Percentiles rank a stretch among this genome's conserved stretches.
Conservation (phyloP, 2,888 invertebrate genomes). For the Keiferia lycopersicella region DNA sequence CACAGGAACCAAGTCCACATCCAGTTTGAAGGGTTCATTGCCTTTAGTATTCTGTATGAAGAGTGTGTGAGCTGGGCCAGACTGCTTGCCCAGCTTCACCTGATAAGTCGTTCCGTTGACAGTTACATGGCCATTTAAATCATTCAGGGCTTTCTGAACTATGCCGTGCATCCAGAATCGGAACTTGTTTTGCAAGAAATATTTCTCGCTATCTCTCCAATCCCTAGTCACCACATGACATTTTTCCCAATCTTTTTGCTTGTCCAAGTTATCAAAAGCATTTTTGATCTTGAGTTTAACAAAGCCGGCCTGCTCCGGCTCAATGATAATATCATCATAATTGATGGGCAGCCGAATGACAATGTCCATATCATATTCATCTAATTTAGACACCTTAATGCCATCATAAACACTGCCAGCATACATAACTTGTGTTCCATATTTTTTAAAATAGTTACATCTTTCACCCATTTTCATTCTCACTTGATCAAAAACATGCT, state of each 20-base stretch:
- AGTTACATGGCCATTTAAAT: conserved; percentile 51
- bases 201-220: conserved; percentile 71
- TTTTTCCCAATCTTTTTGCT: conserved; percentile 61
- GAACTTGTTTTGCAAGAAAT: conserved; percentile 72
- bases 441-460: conserved; percentile 62
- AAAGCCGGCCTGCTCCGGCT: conserved; percentile 70
- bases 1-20: conserved; percentile 80
- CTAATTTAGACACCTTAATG: conserved; percentile 80
- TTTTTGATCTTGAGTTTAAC: conserved; percentile 63
- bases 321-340: conserved; percentile 63
- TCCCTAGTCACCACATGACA: conserved; percentile 63
- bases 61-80: conserved; percentile 81
- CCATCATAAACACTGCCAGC: conserved; percentile 83
- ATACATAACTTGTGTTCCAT: conserved; percentile 67
- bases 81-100: conserved; percentile 56
- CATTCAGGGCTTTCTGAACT: conserved; percentile 67
- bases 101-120: conserved; percentile 56
- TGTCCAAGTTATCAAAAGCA: conserved; percentile 62
- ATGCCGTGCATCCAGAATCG: conserved; percentile 79
- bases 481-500: conserved; percentile 61
- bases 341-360: conserved; percentile 77
- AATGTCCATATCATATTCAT: conserved; percentile 83
- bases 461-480: conserved; percentile 65
- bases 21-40: conserved; percentile 54
- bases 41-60: conserved; percentile 53